A percentile compares a stretch with the other conserved stretches of the same genome.
Conservation (phyloP, 2,113 vertebrate genomes). For the Oryzias melastigma region DNA sequence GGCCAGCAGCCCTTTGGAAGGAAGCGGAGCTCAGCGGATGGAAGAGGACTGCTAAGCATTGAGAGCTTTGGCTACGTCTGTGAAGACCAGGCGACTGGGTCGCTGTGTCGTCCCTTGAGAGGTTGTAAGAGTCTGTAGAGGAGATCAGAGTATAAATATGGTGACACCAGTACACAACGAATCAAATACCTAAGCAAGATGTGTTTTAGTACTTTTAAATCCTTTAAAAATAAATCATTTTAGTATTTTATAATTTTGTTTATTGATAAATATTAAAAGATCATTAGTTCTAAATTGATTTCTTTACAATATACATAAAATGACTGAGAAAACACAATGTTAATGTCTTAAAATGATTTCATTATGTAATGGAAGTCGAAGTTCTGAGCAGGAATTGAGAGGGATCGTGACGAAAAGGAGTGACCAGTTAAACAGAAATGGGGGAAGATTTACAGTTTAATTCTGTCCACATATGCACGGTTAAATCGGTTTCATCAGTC, state of each 20-base stretch:
- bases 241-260: too few species aligned
- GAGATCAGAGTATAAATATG: constrained; percentile 17
- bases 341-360: not conserved
- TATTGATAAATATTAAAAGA: too few species aligned
- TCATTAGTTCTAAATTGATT: too few species aligned
- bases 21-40: constrained; percentile 11
- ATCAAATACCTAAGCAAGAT: not conserved
- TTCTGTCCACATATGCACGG: not conserved
- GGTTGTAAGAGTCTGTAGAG: constrained; percentile 81
- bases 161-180: not conserved
- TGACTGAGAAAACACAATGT: not conserved
- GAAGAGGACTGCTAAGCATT: constrained; percentile 78
- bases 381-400: constrained; percentile 7
- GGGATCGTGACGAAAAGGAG: constrained; percentile 21
- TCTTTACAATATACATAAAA: not conserved
- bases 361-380: not conserved
- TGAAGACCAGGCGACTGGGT: constrained; percentile 94
- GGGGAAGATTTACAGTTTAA: constrained; percentile 5
- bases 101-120: constrained; percentile 88
- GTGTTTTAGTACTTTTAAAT: too few species aligned
- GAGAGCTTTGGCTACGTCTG: constrained; percentile 92
- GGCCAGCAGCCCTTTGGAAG: not conserved
- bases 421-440: constrained; percentile 6
- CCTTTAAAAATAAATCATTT: too few species aligned
- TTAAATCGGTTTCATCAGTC: not conserved